Evolutionary conservation across 2,113 vertebrate species (phyloP).

Genomic region (Lota lota): DNA sequence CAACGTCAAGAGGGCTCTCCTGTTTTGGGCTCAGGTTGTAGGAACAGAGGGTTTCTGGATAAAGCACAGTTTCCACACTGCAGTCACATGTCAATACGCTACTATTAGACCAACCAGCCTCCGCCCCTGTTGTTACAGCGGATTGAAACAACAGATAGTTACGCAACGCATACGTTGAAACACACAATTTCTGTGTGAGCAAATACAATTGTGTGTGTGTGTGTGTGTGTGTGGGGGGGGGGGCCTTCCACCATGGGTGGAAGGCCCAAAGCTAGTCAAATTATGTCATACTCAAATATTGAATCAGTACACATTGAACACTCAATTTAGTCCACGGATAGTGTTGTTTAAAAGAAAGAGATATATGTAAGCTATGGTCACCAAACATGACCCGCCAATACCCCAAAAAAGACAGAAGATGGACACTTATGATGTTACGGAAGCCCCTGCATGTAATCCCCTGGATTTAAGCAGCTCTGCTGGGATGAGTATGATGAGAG

Average conservation of each 20-base stretch:
- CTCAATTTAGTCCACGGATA: too few species aligned
- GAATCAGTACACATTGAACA: too few species aligned
- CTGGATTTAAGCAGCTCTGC: conserved; percentile 42
- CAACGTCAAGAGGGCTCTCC: conserved; percentile 64
- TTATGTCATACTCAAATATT: too few species aligned
- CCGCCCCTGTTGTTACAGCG: conserved; percentile 51
- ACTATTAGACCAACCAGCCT: conserved; percentile 49
- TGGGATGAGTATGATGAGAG: conserved; percentile 21
- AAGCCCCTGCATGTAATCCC: conserved; percentile 53
- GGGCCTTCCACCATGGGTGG: too few species aligned
- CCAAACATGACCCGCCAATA: too few species aligned
- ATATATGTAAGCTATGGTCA: too few species aligned
- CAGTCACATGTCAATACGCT: conserved; percentile 59
- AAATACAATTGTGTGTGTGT: neutral
- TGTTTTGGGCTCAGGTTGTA: conserved; percentile 75
- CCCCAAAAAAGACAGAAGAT: conserved; percentile 16
- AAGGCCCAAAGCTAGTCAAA: too few species aligned
- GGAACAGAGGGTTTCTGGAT: conserved; percentile 63
- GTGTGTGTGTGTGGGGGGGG: too few species aligned
- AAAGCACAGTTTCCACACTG: conserved; percentile 70
- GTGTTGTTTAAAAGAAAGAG: too few species aligned
- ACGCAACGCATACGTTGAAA: conserved; percentile 27
- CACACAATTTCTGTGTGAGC: neutral
- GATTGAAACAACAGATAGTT: conserved; percentile 35
- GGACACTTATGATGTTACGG: conserved; percentile 39